Evolutionary conservation across 2,888 invertebrate species (phyloP), one percentile per base, ranked within the genome.

Genomic region (Malachius bipustulatus): DNA sequence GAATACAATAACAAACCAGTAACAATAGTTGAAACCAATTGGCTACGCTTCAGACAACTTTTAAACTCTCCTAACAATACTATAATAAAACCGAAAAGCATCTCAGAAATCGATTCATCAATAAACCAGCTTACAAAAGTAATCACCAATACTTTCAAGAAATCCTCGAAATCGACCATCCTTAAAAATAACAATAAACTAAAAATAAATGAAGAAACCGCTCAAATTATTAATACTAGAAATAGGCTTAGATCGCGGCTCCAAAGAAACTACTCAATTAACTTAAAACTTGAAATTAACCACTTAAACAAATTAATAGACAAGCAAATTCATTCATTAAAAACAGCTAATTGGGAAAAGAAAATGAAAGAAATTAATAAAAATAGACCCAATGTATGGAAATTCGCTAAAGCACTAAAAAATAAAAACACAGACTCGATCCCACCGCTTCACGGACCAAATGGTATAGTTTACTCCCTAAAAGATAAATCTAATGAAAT

Each of bases 341-440:
- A 33, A 29, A 29, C 30, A n/a, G 29, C 28, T 10, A 33, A 16
- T 9, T 16, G 32, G 32, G 32, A 16, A 16, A 16, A 31, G 8
- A 11, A 6, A 16, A 6, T 11, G 8, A 8, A 9, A 16, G 13
- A 29, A 33, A 9, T 6, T 9, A 28, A 6, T n/a, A 6, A 6
- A 9, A 9, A 11, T 30, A n/a, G n/a, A 6, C n/a, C 4, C 33
- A 33, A 30, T 4, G 30, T 33, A 11, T 30, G 29, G 33, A 33
- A 33, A 33, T 9, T 30, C 8, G n/a, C 12, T 9, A 31, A 33
- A 33, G 10, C n/a, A n/a, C 28, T 33, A 30, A 33, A 31, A 33
- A 33, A 11, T n/a, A 33, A 33, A 10, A 6, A 10, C 6, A 29
- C 8, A 33, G 8, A 9, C 29, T 30, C 8, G 4, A 10, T n/a